phyloP scores from a whole-genome alignment of 2,113 vertebrate species.

The Lepus timidus region DNA sequence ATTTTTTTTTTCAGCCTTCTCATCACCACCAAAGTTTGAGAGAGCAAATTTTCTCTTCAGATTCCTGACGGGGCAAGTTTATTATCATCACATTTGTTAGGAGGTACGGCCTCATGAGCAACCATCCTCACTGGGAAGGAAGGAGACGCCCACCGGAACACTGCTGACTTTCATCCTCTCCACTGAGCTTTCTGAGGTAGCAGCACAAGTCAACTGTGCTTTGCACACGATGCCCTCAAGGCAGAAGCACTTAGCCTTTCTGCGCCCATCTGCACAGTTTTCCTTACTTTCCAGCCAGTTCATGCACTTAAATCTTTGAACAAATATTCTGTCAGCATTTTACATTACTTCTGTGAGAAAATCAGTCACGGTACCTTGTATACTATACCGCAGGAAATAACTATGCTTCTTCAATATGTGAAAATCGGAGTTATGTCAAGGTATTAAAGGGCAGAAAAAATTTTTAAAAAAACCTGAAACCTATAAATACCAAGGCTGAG shows the following conservation, averaged over 20 bases:
- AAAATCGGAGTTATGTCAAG: background rate
- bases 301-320: background rate
- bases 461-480: background rate
- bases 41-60: background rate
- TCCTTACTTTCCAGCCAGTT: background rate
- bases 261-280: background rate
- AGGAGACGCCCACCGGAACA: background rate
- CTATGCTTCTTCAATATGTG: background rate
- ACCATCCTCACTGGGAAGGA: background rate
- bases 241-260: background rate
- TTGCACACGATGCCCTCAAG: background rate
- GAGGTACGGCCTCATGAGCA: background rate
- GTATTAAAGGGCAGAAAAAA: conserved; percentile 24
- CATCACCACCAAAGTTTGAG: background rate
- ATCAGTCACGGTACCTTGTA: background rate
- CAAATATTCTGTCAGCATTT: conserved; percentile 16
- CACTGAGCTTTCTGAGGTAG: background rate
- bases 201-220: background rate
- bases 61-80: background rate
- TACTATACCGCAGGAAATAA: background rate
- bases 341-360: background rate
- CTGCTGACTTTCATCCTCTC: background rate
- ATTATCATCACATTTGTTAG: background rate
- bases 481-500: background rate
- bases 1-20: background rate